Evolutionary conservation across 2,113 vertebrate genomes (phyloP).

Genomic region (Entomyzon cyanotis): DNA sequence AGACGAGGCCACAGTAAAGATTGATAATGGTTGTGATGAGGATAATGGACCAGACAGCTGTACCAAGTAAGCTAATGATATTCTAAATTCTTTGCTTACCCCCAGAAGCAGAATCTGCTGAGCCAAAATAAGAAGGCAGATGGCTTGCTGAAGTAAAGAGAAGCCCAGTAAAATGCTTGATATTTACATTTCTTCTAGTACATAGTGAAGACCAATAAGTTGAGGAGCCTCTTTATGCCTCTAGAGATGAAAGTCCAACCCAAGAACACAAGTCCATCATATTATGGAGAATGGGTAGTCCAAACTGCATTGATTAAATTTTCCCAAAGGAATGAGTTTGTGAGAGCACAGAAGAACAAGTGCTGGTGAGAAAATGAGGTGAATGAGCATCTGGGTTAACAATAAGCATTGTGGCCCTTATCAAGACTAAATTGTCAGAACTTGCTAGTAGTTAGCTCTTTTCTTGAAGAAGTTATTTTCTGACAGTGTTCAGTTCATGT

Average conservation of each 20-base stretch:
- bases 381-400: background rate
- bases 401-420: background rate
- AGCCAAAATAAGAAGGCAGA: background rate
- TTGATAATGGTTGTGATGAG: constrained; percentile 84
- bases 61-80: constrained; percentile 74
- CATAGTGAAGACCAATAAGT: background rate
- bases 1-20: constrained; percentile 78
- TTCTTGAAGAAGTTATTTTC: background rate
- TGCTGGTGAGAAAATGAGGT: background rate
- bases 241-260: background rate
- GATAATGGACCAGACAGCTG: constrained; percentile 67
- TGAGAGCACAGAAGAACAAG: background rate
- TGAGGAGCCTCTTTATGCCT: background rate
- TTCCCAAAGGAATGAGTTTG: background rate
- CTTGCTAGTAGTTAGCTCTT: background rate
- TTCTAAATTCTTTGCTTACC: background rate
- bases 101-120: background rate
- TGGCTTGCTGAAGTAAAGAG: background rate
- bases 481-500: background rate
- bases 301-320: background rate
- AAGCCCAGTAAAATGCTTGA: background rate
- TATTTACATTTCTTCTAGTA: background rate
- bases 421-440: background rate
- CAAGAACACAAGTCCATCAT: background rate
- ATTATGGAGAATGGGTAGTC: background rate